These are phyloP conservation scores for Phataginus tetradactyla DNA, from an alignment of 2,797 vertebrate genomes.

Conservation along the genomic window DNA sequence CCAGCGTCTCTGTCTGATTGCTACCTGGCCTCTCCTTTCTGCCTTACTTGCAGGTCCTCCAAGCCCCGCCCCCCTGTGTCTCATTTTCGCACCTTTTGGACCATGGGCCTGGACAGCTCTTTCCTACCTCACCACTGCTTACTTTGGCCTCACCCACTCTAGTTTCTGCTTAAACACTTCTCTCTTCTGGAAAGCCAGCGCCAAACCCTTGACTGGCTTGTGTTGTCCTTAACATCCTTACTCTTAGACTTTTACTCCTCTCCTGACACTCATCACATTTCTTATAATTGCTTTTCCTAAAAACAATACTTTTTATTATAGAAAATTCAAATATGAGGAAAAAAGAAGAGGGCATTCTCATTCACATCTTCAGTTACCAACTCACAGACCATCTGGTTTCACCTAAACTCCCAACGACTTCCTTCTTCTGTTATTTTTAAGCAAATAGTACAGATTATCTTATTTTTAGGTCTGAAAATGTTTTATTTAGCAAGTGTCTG, in stretches of 20 bases:
- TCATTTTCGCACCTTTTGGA: not conserved
- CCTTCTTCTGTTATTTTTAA: slow-evolving; percentile 54
- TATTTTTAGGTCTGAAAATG: slow-evolving; percentile 25
- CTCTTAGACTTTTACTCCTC: not conserved
- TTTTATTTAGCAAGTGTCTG: slow-evolving; percentile 38
- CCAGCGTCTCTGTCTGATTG: not conserved
- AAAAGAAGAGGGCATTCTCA: slow-evolving; percentile 1
- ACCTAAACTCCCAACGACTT: not conserved
- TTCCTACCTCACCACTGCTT: not conserved
- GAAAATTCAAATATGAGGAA: slow-evolving; percentile 31
- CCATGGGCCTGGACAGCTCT: not conserved
- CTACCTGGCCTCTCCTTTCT: not conserved
- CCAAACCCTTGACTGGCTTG: not conserved
- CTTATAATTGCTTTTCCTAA: not conserved
- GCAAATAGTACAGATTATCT: slow-evolving; percentile 39
- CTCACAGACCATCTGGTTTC: slow-evolving; percentile 27
- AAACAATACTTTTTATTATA: not conserved
- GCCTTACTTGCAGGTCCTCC: not conserved
- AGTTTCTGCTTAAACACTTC: not conserved
- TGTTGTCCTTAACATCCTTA: too few species aligned
- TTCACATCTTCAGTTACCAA: slow-evolving; percentile 12
- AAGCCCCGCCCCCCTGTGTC: not conserved
- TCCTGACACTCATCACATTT: not conserved
- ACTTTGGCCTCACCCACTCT: not conserved
- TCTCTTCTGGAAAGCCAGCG: not conserved